A percentile compares a stretch with the other conserved stretches of the same genome.
phyloP scores from a whole-genome alignment of 2,888 invertebrate species.

The Girardia tigrina region DNA sequence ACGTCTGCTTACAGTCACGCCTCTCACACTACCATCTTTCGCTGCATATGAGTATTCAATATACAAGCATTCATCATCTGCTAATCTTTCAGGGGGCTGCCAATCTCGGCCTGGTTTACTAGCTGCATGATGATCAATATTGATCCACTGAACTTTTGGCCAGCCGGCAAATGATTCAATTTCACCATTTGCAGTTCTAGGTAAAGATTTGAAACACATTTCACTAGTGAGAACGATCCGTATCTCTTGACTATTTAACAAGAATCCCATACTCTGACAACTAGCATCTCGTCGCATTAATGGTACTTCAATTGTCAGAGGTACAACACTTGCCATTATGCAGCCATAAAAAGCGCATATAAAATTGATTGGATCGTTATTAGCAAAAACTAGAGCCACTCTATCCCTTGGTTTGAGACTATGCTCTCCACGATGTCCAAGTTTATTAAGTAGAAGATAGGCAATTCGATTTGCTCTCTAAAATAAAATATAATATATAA shows the following conservation, averaged over 20 bases:
- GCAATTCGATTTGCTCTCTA: slow-evolving; percentile 60
- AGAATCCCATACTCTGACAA: slow-evolving; percentile 88
- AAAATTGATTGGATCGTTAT: slow-evolving; percentile 95
- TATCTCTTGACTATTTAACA: slow-evolving; percentile 83
- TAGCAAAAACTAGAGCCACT: slow-evolving; percentile 92
- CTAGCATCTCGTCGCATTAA: slow-evolving; percentile 86
- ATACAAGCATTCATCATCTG: slow-evolving; percentile 85
- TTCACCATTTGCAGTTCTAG: slow-evolving; percentile 27
- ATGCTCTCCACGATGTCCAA: slow-evolving; percentile 62
- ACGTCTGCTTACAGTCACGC: slow-evolving; percentile 79
- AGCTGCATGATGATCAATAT: slow-evolving; percentile 74
- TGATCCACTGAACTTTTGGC: slow-evolving; percentile 92
- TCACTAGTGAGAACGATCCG: slow-evolving; percentile 95
- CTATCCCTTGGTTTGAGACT: slow-evolving; percentile 39
- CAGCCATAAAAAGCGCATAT: slow-evolving; percentile 96
- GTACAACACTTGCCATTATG: slow-evolving; percentile 87
- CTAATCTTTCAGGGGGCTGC: slow-evolving; percentile 74
- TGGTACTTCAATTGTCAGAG: slow-evolving; percentile 94
- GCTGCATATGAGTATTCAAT: slow-evolving; percentile 62
- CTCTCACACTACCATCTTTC: slow-evolving; percentile 86
- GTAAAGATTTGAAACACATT: slow-evolving; percentile 50
- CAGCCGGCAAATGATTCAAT: slow-evolving; percentile 55
- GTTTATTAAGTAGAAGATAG: slow-evolving; percentile 79
- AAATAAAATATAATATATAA: too few species aligned
- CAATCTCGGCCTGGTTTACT: slow-evolving; percentile 84